Base-by-base conservation (phyloP, 53 echinoderm and acorn worm species). In the Paelopatides confundens region DNA sequence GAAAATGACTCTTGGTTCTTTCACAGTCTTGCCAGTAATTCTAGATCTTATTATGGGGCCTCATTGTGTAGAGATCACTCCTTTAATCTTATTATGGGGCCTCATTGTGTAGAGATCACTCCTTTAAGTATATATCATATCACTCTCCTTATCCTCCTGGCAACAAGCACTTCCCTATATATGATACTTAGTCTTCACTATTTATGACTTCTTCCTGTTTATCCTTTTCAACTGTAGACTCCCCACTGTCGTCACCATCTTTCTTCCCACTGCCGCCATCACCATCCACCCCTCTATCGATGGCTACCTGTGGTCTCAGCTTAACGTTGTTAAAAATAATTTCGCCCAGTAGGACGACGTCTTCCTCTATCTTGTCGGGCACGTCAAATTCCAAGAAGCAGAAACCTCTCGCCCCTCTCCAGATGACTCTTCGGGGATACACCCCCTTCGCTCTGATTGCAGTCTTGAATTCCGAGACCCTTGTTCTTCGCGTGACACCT, bases 381-480 rank as follows among this genome's bases (percentile, higher is more conserved):
- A 65, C 84, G 3, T 83, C 84, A 38, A 83, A 83, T 58, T 83
- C 84, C 36, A 83, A 35, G 64, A 83, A 83, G 39, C 84, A 83
- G 65, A 83, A 83, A 30, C 84, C 84, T 0, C 84, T 31, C 13
- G 36, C 84, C 18, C 84, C 84, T 38, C 84, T 83, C 84, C 84
- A 83, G 27, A 83, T 62, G 15, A 83, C 84, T 28, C 84, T 36
- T 17, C 37, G 26, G 1, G 84, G 84, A 24, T 83, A 39, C 23
- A 83, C 65, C 29, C 84, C 84, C 65, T 83, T 63, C 1, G 63
- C 84, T 64, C 84, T 63, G 29, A 83, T 83, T 10, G 63, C 84
- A 13, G 65, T 83, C 39, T 83, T 83, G 65, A 83, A 83, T 30
- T 83, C 84, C 4, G 84, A 83, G 28, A 83, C 84, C 40, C 84